Conservation (phyloP, 1,140 invertebrate species). For the Drosophila pectinifera region DNA sequence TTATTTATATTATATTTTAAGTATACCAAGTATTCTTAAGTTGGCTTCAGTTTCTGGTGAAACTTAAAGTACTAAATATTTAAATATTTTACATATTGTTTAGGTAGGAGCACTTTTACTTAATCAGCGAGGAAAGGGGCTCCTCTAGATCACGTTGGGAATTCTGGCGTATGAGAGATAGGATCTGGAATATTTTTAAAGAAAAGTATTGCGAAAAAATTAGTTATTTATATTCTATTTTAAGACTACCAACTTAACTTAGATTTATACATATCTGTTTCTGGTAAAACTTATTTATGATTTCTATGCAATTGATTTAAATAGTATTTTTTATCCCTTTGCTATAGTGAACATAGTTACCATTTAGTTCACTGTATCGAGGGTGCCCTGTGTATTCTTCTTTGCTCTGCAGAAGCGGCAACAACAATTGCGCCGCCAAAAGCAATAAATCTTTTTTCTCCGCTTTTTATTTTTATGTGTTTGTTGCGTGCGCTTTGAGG, state of each 20-base stretch:
- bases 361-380: neutral
- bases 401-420: slow-evolving; percentile 42
- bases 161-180: neutral
- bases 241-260: too few species aligned
- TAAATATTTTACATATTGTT: too few species aligned
- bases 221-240: neutral
- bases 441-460: slow-evolving; percentile 77
- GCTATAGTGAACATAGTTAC: too few species aligned
- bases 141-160: neutral
- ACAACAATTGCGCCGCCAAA: slow-evolving; percentile 78
- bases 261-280: too few species aligned
- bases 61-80: too few species aligned
- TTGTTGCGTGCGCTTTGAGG: slow-evolving; percentile 71
- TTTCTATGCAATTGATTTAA: neutral
- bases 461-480: slow-evolving; percentile 52
- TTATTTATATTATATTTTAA: neutral
- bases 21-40: too few species aligned
- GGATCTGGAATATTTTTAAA: neutral
- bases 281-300: neutral
- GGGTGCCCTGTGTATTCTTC: slow-evolving; percentile 19
- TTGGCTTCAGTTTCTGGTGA: too few species aligned
- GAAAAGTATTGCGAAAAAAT: neutral
- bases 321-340: neutral
- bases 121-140: neutral
- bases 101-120: too few species aligned